These are phyloP conservation scores for Armadillidium nasatum DNA, from an alignment of 1,140 invertebrate genomes.

Conservation along the genomic window DNA sequence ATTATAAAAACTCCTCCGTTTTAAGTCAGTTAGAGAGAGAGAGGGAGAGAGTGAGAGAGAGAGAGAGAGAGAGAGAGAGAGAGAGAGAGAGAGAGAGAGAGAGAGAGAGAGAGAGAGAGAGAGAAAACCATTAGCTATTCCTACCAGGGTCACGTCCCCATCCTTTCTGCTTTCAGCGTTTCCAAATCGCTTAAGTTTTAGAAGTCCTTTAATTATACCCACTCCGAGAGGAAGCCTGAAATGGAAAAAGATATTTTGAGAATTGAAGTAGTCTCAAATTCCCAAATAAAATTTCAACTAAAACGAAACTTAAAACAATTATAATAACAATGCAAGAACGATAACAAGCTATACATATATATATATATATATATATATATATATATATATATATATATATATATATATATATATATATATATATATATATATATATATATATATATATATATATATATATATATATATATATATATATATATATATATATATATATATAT, in stretches of 20 bases:
- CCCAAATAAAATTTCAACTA: too few relatives aligned
- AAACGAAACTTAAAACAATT: too few relatives aligned
- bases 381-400: slow-evolving; percentile 18
- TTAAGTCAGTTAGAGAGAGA: background rate
- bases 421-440: slow-evolving; percentile 26
- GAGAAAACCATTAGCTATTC: background rate
- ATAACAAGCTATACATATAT: too few relatives aligned
- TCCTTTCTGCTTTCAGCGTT: slow-evolving; percentile 3
- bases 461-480: slow-evolving; percentile 24
- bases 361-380: too few relatives aligned
- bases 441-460: slow-evolving; percentile 8
- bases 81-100: slow-evolving; percentile 11
- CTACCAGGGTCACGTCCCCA: background rate
- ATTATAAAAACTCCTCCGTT: too few relatives aligned
- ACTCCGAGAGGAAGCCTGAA: background rate
- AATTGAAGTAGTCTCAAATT: too few relatives aligned
- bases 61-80: slow-evolving; percentile 11
- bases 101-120: background rate
- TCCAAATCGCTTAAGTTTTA: background rate
- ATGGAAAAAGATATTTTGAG: background rate
- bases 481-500: slow-evolving; percentile 26
- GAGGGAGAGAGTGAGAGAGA: slow-evolving; percentile 1
- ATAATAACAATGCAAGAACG: too few relatives aligned
- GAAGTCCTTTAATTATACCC: background rate
- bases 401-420: slow-evolving; percentile 24